A percentile compares a stretch with the other conserved stretches of the same genome.
Evolutionary conservation across 2,113 vertebrate species (phyloP).

Genomic region (Rynchops niger): DNA sequence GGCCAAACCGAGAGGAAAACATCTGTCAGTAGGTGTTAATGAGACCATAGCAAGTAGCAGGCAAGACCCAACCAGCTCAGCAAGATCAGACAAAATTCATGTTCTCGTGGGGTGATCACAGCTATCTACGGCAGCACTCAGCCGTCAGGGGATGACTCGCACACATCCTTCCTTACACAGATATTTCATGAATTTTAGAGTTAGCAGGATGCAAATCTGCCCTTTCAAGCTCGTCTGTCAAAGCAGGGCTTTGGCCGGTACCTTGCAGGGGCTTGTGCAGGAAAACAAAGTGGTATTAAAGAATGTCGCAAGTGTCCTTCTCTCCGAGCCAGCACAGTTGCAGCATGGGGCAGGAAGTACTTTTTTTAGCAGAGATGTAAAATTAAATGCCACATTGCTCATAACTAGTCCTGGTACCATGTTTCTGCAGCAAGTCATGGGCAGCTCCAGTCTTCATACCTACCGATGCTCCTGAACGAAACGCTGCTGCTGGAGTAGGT

Average conservation of each 20-base stretch:
- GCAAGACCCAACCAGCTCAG: constrained; percentile 32
- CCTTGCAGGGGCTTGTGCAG: background rate
- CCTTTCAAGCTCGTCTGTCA: background rate
- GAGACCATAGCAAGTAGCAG: background rate
- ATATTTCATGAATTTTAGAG: background rate
- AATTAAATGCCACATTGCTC: background rate
- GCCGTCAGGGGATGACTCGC: background rate
- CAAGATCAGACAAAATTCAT: background rate
- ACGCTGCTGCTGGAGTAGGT: background rate
- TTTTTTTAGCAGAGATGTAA: background rate
- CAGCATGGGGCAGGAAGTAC: background rate
- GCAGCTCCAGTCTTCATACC: background rate
- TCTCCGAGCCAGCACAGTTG: background rate
- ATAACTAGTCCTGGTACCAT: background rate
- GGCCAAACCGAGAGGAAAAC: background rate
- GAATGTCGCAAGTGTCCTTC: background rate
- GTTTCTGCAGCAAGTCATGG: background rate
- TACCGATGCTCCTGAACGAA: background rate
- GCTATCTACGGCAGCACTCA: background rate
- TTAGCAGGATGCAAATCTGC: background rate
- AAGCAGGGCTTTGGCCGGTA: background rate
- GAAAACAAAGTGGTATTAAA: background rate
- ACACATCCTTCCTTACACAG: background rate
- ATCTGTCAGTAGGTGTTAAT: constrained; percentile 15
- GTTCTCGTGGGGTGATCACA: background rate